A percentile compares a stretch with the other conserved stretches of the same genome.
Conservation (phyloP, 2,797 vertebrate species). For the Ctenosaura bakeri region DNA sequence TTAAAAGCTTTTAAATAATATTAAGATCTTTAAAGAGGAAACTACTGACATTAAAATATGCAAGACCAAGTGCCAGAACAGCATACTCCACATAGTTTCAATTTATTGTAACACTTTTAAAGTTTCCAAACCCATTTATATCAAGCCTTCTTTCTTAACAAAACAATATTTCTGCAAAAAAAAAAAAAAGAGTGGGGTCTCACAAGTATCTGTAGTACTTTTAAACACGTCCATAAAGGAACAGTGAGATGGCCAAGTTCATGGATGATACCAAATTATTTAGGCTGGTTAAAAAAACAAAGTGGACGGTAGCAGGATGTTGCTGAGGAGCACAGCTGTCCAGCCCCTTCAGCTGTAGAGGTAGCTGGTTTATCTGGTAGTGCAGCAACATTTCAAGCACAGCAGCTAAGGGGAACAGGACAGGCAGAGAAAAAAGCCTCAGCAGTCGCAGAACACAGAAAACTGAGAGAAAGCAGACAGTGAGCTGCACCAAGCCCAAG, state of each 20-base stretch:
- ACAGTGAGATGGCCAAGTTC: neutral
- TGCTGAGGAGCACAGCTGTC: too few species aligned
- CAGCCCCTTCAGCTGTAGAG: too few species aligned
- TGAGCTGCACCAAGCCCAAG: too few species aligned
- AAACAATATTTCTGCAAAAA: constrained; percentile 50
- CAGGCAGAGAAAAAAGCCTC: too few species aligned
- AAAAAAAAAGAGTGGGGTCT: neutral
- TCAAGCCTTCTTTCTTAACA: neutral
- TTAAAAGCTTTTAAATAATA: neutral
- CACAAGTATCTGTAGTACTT: neutral
- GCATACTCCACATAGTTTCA: neutral
- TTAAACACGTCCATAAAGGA: neutral
- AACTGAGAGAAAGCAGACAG: too few species aligned
- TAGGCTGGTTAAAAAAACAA: neutral
- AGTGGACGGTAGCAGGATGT: too few species aligned
- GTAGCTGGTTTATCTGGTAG: too few species aligned
- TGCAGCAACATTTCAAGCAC: too few species aligned
- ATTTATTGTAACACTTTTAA: constrained; percentile 38
- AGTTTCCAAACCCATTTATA: constrained; percentile 42
- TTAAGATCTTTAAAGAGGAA: neutral
- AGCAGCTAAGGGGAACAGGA: too few species aligned
- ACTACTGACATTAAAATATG: neutral
- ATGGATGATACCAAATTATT: neutral
- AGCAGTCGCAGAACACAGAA: too few species aligned
- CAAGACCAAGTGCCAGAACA: neutral